Conservation (phyloP, 2,113 vertebrate species). For the Seriola aureovittata region DNA sequence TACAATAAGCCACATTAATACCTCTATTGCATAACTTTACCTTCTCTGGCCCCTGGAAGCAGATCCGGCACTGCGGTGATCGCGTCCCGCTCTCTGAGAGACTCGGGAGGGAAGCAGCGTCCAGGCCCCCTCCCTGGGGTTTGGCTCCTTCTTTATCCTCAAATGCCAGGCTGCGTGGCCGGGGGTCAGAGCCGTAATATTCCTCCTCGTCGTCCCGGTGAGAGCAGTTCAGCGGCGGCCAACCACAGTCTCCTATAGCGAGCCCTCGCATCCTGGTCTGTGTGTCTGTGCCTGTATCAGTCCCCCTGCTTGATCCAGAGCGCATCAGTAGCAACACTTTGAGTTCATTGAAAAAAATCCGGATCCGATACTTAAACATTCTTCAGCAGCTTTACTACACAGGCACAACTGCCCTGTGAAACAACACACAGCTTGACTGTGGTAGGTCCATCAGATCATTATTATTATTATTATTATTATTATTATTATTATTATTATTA, state of each 20-base stretch:
- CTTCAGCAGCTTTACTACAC: constrained; percentile 74
- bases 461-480: constrained; percentile 20
- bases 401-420: constrained; percentile 43
- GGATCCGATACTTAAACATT: constrained; percentile 91
- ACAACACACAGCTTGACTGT: constrained; percentile 35
- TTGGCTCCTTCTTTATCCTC: constrained; percentile 78
- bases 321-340: constrained; percentile 91
- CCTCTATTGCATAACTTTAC: constrained; percentile 67
- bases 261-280: constrained; percentile 81
- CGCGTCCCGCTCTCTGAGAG: constrained; percentile 88
- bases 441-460: constrained; percentile 3
- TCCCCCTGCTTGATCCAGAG: constrained; percentile 84
- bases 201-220: constrained; percentile 83
- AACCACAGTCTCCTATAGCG: constrained; percentile 84
- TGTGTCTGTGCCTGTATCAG: constrained; percentile 81
- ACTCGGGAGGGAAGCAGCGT: constrained; percentile 87
- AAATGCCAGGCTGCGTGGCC: constrained; percentile 80
- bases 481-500: constrained; percentile 22
- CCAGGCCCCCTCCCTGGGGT: constrained; percentile 82
- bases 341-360: constrained; percentile 91
- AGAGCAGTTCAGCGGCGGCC: constrained; percentile 84
- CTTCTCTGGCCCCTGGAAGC: constrained; percentile 92
- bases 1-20: not conserved
- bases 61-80: constrained; percentile 91
- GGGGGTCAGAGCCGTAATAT: constrained; percentile 83